Evolutionary conservation across 1,140 invertebrate genomes (phyloP), one percentile per base, ranked within the genome.

Genomic region (Matsumurasca onukii): DNA sequence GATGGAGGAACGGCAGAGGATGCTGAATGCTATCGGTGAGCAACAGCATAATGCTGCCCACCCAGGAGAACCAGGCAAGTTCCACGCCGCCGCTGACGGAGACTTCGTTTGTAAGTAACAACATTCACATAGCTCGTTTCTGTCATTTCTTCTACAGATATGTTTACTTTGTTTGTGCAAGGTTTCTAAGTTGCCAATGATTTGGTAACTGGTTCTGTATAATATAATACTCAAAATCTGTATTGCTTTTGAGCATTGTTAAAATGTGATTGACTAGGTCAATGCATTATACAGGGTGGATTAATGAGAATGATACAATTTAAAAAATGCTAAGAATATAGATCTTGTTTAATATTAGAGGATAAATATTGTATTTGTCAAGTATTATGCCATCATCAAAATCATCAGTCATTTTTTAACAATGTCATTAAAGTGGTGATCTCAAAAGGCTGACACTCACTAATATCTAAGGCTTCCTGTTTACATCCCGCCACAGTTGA

Each of bases 91-190:
- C 30, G 82, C 84, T 71, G 77, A 83, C 27, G 83, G 93, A 95
- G 80, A 94, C 94, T 81, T 92, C 95, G 82, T 95, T 94, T 84
- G 90, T 94, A 86, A 88, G 90, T 88, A 79, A 57, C 49, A 12
- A 31, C 12, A 52, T 5, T 52, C 5, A 5, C 5, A 5, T 15
- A 52, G 49, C n/a, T 3, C 12, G 12, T 39, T 39, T 30, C 17
- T 45, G 39, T 70, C 34, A 39, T 17, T 39, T n/a, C n/a, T n/a
- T n/a, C 34, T 39, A 39, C 17, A 39, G 5, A 39, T 9, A 9
- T 39, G 17, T 39, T 17, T 39, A 5, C 5, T 39, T 39, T n/a
- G n/a, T n/a, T n/a, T n/a, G n/a, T n/a, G n/a, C n/a, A n/a, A n/a
- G n/a, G n/a, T n/a, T n/a, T n/a, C n/a, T n/a, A n/a, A n/a, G n/a